Conservation (phyloP, 1,140 invertebrate species). For the Bombus waltoni region DNA sequence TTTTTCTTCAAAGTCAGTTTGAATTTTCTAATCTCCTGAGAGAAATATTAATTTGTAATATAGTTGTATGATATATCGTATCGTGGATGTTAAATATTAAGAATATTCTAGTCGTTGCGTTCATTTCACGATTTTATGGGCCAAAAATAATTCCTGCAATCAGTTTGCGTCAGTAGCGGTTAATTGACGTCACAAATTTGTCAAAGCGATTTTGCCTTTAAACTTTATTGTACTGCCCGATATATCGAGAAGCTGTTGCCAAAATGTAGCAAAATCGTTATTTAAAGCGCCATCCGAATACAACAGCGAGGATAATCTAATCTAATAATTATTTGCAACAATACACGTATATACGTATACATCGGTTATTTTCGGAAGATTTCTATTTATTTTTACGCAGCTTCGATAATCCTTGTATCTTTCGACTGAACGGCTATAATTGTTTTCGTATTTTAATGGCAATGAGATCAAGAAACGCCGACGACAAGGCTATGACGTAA, state of each 20-base stretch:
- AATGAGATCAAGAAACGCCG: neutral
- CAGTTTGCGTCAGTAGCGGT: neutral
- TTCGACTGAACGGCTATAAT: neutral
- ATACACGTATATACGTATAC: no score
- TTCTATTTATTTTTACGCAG: neutral
- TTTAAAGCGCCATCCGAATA: neutral
- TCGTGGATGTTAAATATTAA: neutral
- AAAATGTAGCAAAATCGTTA: neutral
- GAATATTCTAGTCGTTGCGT: no score
- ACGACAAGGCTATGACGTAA: constrained; percentile 42
- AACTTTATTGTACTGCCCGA: neutral
- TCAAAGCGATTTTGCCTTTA: constrained; percentile 5
- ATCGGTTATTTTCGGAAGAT: fast-evolving
- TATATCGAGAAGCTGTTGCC: neutral
- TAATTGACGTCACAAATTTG: constrained; percentile 8
- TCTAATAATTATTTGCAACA: no score
- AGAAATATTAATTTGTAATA: no score
- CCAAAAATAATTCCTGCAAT: neutral
- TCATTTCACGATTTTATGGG: neutral
- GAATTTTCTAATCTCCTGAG: no score
- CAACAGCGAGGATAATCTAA: neutral
- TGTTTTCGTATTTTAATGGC: neutral
- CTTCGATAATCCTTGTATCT: neutral
- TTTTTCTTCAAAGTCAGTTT: no score
- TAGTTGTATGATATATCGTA: no score